phyloP scores from a whole-genome alignment of 2,797 vertebrate species.

The Coccyzus lansbergi region DNA sequence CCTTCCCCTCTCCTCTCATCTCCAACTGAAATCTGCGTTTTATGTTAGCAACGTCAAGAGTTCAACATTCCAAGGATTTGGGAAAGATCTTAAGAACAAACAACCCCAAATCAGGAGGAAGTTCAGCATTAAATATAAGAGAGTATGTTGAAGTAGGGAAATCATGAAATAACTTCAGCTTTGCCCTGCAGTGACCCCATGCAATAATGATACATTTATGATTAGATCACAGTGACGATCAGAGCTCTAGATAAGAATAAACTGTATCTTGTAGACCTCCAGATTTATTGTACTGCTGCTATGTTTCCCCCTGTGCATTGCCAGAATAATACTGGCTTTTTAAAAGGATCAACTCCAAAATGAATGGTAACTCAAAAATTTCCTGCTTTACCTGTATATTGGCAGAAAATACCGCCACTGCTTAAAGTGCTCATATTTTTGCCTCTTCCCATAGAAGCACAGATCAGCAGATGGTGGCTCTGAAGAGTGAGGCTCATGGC shows the following conservation, averaged over 20 bases:
- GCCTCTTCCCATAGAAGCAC: background rate
- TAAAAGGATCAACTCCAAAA: background rate
- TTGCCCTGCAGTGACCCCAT: background rate
- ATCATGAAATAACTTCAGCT: conserved; percentile 5
- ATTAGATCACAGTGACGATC: background rate
- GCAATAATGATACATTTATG: conserved; percentile 3
- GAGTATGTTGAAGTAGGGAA: conserved; percentile 28
- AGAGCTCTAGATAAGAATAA: conserved; percentile 6
- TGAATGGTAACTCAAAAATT: background rate
- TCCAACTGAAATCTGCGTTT: conserved; percentile 14
- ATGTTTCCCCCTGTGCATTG: background rate
- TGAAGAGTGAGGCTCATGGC: background rate
- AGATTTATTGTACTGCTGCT: background rate
- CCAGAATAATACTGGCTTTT: background rate
- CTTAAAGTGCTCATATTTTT: background rate
- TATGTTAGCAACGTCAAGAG: background rate
- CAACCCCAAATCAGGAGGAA: conserved; percentile 36
- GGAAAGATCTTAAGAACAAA: conserved; percentile 37
- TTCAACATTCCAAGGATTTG: conserved; percentile 14
- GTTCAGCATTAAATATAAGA: conserved; percentile 15
- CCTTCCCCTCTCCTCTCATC: no score
- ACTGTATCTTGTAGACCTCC: background rate
- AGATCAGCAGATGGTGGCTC: background rate
- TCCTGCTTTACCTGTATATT: background rate
- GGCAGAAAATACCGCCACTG: background rate